Evolutionary conservation across 2,888 invertebrate genomes (phyloP).

Genomic region (Andrena trimmerana): DNA sequence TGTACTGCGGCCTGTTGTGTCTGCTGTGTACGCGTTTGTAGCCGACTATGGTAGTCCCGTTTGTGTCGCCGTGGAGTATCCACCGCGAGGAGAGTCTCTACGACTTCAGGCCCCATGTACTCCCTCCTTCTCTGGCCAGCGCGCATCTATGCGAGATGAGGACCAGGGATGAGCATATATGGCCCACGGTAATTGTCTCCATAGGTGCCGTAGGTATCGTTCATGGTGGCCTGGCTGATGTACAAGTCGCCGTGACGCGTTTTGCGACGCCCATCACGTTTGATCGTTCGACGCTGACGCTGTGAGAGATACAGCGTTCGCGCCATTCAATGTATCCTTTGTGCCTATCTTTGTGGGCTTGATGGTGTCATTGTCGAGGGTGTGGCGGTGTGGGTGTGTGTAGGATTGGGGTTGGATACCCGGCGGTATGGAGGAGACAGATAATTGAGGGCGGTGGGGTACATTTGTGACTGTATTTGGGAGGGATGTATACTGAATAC

Average conservation of each 20-base stretch:
- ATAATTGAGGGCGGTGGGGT: too few species aligned
- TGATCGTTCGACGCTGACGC: background rate
- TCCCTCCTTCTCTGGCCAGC: slow-evolving; percentile 49
- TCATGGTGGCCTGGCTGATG: slow-evolving; percentile 26
- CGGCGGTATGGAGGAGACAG: too few species aligned
- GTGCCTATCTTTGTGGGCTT: background rate
- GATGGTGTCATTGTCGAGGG: too few species aligned
- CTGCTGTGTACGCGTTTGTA: slow-evolving; percentile 61
- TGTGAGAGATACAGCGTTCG: background rate
- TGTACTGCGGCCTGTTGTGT: slow-evolving; percentile 72
- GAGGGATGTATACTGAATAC: too few species aligned
- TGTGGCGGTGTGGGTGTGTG: too few species aligned
- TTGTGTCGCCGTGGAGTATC: slow-evolving; percentile 69
- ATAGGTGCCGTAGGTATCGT: slow-evolving; percentile 77
- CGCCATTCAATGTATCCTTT: background rate
- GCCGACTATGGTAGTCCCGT: slow-evolving; percentile 73
- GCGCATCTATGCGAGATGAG: slow-evolving; percentile 75
- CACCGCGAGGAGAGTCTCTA: slow-evolving; percentile 35
- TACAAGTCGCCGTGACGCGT: background rate
- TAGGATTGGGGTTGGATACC: too few species aligned
- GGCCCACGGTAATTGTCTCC: slow-evolving; percentile 82
- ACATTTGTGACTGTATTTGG: too few species aligned
- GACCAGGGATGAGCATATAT: slow-evolving; percentile 81
- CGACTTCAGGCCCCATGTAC: slow-evolving; percentile 33
- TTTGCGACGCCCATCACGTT: background rate